Evolutionary conservation across 1,140 invertebrate genomes (phyloP), one percentile per base, ranked within the genome.

Genomic region (Catajapyx aquilonaris): DNA sequence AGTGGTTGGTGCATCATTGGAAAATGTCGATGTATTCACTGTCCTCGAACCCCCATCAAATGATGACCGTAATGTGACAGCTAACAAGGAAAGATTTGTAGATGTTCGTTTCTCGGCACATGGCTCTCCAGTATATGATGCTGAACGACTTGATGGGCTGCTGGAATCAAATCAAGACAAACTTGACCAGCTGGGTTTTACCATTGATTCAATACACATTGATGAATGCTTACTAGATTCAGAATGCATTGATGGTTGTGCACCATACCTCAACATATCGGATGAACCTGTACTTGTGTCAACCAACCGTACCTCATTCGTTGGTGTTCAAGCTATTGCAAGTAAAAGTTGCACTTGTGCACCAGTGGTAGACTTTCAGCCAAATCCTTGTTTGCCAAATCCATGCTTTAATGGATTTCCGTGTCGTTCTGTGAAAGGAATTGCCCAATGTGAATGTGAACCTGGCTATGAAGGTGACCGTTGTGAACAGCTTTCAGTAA

Each of bases 11-110:
- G 71, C 73, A 0, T 73, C 71, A 0, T 48, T 68, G 28, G 66
- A 78, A 18, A 91, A 93, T 56, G 78, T 95, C 3, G 86, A 94
- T 51, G 72, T 95, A 0, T 90, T 95, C 46, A 91, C 86, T 1
- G 80, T 94, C 0, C 62, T 83, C 3, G 68, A 67, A 44, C 74
- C 75, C 4, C 63, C 66, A 0, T 65, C 66, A 19, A 69, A 72
- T 38, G 56, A 62, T 38, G 40, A 42, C 19, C 13, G 34, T 15
- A 68, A 71, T 32, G 62, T 57, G 16, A 62, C 57, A 4, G 48
- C 66, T 0, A 48, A 84, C 22, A n/a, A n/a, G n/a, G n/a, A n/a
- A n/a, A n/a, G n/a, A n/a, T n/a, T n/a, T n/a, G 37, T 55, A 5
- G 87, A 95, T 52, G 76, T 93, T 0, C 60, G 87, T 43, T 95